phyloP scores from a whole-genome alignment of 2,113 vertebrate genomes.

The Hiodon tergisus region DNA sequence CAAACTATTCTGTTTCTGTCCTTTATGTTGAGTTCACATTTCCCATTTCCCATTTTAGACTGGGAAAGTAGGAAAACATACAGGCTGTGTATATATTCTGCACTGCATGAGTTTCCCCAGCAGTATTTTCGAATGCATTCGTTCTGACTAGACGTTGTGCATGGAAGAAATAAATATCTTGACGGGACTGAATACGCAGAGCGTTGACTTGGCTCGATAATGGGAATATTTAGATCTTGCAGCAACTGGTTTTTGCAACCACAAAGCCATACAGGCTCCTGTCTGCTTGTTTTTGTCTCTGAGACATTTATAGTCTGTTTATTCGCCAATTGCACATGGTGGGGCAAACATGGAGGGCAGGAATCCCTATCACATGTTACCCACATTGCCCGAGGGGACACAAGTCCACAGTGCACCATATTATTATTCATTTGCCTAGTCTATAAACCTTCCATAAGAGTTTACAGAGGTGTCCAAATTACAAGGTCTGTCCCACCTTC shows the following conservation, averaged over 20 bases:
- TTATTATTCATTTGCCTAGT: too few relatives aligned
- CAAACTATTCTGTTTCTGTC: neutral
- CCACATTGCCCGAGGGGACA: too few relatives aligned
- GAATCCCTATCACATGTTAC: neutral
- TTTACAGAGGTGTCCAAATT: too few relatives aligned
- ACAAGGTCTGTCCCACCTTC: neutral
- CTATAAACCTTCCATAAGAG: too few relatives aligned
- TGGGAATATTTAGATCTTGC: constrained; percentile 35
- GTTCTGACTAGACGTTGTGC: constrained; percentile 39
- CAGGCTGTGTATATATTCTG: neutral
- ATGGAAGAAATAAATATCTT: constrained; percentile 44
- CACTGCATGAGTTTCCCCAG: neutral
- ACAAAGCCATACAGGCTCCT: constrained; percentile 27
- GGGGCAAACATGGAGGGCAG: neutral
- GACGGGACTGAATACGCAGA: constrained; percentile 12
- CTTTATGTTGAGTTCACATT: too few relatives aligned
- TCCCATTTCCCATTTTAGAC: too few relatives aligned
- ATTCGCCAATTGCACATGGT: constrained; percentile 29
- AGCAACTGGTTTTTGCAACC: constrained; percentile 28
- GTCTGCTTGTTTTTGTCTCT: constrained; percentile 33
- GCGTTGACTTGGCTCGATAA: constrained; percentile 15
- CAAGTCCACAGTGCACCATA: too few relatives aligned
- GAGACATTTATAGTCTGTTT: constrained; percentile 35
- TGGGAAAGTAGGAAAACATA: too few relatives aligned
- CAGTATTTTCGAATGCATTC: constrained; percentile 29